Evolutionary conservation across 2,888 invertebrate species (phyloP).

Genomic region (Pinctada fucata): DNA sequence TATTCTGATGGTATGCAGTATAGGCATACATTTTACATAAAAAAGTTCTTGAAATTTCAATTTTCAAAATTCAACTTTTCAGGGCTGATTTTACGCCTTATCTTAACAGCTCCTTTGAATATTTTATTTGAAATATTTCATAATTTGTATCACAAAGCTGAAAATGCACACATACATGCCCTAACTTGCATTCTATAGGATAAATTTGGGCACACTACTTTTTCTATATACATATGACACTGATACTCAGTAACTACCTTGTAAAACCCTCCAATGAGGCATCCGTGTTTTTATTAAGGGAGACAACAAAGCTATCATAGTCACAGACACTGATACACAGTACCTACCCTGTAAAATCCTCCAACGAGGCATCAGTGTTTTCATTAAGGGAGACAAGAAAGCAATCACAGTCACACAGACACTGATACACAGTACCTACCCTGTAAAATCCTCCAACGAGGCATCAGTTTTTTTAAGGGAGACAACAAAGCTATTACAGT

Average conservation of each 20-base stretch:
- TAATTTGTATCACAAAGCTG: no score
- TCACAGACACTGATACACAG: conserved; percentile 97
- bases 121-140: no score
- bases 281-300: conserved; percentile 65
- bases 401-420: conserved; percentile 82
- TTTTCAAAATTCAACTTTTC: no score
- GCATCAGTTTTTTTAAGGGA: conserved; percentile 65
- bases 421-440: conserved; percentile 89
- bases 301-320: conserved; percentile 77
- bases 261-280: conserved; percentile 75
- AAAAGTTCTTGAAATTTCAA: no score
- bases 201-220: no score
- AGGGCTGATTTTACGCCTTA: no score
- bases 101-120: no score
- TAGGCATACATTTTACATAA: no score
- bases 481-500: conserved; percentile 78
- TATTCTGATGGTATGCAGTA: no score
- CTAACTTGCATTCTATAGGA: no score
- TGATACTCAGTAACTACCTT: conserved; percentile 87
- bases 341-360: conserved; percentile 73
- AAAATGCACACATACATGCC: no score
- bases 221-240: conserved; percentile 79
- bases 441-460: conserved; percentile 75
- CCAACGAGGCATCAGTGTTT: conserved; percentile 70
- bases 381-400: conserved; percentile 72